Conservation (phyloP, 2,888 invertebrate species). For the Metalampra italica region DNA sequence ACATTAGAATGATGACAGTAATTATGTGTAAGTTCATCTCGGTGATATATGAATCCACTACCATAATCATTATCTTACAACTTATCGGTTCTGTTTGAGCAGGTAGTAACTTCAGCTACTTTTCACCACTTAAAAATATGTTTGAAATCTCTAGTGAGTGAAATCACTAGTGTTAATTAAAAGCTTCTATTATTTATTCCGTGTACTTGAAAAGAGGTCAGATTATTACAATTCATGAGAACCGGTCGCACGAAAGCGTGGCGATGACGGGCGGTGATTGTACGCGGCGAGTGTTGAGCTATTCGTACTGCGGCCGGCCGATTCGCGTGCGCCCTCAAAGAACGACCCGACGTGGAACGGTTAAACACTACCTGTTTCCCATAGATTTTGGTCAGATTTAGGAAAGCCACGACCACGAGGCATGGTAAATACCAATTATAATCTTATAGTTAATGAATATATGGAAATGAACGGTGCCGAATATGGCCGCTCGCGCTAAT, state of each 20-base stretch:
- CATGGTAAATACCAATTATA: not conserved
- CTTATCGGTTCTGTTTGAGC: too few species aligned
- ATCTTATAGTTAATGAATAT: constrained; percentile 49
- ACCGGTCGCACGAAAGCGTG: constrained; percentile 38
- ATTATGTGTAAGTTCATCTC: too few species aligned
- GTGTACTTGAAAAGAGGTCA: constrained; percentile 39
- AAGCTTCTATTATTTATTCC: constrained; percentile 33
- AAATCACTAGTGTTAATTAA: constrained; percentile 33
- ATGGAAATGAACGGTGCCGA: constrained; percentile 55
- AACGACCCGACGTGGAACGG: not conserved
- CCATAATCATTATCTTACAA: too few species aligned
- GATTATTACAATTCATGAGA: constrained; percentile 43
- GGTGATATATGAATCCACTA: too few species aligned
- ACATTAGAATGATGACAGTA: too few species aligned
- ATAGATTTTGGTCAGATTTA: not conserved
- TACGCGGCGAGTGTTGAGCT: constrained; percentile 19
- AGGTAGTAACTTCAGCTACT: too few species aligned
- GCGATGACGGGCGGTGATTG: constrained; percentile 40
- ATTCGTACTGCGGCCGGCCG: constrained; percentile 15
- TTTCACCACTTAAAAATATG: too few species aligned
- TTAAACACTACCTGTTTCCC: not conserved
- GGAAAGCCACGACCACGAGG: not conserved
- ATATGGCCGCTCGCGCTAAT: constrained; percentile 40
- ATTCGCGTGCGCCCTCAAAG: constrained; percentile 2
- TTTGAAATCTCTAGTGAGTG: not conserved